These are phyloP conservation scores for Hemicentrotus pulcherrimus DNA, from an alignment of 35 echinoderm and acorn worm genomes.

Conservation along the genomic window DNA sequence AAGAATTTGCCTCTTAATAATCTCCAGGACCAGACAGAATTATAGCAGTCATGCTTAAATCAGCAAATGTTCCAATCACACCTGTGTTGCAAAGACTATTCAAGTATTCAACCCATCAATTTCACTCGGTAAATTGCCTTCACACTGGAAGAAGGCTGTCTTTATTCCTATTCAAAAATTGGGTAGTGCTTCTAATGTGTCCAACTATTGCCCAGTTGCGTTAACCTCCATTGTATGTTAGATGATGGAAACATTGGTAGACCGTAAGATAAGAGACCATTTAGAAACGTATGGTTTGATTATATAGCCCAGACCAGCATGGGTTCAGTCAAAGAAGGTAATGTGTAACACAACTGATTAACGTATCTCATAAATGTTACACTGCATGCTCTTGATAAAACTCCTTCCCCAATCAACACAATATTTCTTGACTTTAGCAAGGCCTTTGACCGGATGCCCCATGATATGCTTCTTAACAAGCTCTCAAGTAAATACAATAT, in stretches of 20 bases:
- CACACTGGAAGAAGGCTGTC: neutral
- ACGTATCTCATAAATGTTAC: neutral
- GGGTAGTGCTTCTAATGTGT: neutral
- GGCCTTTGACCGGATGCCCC: constrained; percentile 28
- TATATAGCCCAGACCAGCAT: neutral
- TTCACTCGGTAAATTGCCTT: neutral
- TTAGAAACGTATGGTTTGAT: neutral
- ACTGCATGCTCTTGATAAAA: neutral
- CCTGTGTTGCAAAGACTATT: neutral
- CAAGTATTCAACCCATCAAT: neutral
- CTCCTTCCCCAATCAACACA: neutral
- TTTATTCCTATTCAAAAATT: constrained; percentile 26
- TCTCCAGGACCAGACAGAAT: neutral
- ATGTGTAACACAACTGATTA: constrained; percentile 34
- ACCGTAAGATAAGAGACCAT: neutral
- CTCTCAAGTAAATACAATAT: constrained; percentile 43
- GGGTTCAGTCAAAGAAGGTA: constrained; percentile 14
- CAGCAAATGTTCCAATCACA: neutral
- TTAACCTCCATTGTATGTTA: constrained; percentile 18
- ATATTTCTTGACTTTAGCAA: constrained; percentile 43
- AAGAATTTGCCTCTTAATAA: neutral
- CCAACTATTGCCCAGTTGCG: constrained; percentile 13
- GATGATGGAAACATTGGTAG: constrained; percentile 28
- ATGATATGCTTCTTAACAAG: neutral
- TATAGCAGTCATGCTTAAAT: neutral